Conservation (phyloP, 2,888 invertebrate genomes). For the Plusia festucae region DNA sequence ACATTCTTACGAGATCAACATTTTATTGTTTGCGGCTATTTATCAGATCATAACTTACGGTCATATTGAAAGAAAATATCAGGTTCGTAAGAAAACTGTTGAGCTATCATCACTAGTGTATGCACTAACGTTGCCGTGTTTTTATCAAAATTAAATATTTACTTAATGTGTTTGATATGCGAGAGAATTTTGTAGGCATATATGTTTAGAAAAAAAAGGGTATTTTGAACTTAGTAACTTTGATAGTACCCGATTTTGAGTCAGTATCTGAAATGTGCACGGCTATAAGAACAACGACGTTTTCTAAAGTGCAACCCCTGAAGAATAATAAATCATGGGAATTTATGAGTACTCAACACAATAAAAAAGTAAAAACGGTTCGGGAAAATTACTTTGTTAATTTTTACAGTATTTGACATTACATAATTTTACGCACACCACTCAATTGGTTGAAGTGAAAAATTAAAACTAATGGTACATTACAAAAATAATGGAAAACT, state of each 20-base stretch:
- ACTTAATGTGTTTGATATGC: too few species aligned
- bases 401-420: neutral
- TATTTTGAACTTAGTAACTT: too few species aligned
- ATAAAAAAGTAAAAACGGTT: constrained; percentile 10
- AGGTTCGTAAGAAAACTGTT: constrained; percentile 5
- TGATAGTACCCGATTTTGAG: too few species aligned
- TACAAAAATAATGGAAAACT: constrained; percentile 12
- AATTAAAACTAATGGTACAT: neutral
- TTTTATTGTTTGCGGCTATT: constrained; percentile 36
- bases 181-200: too few species aligned
- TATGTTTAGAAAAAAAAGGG: too few species aligned
- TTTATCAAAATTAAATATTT: too few species aligned
- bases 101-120: constrained; percentile 5
- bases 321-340: neutral
- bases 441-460: neutral
- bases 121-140: neutral
- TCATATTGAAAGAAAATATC: constrained; percentile 11
- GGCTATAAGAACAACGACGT: too few species aligned
- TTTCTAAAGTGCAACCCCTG: too few species aligned
- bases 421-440: constrained; percentile 17
- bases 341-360: neutral
- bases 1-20: constrained; percentile 26
- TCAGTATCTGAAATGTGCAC: too few species aligned
- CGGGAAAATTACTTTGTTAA: constrained; percentile 8
- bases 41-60: constrained; percentile 23